Conservation (phyloP, 2,888 invertebrate species). For the Leucophora obtusa region DNA sequence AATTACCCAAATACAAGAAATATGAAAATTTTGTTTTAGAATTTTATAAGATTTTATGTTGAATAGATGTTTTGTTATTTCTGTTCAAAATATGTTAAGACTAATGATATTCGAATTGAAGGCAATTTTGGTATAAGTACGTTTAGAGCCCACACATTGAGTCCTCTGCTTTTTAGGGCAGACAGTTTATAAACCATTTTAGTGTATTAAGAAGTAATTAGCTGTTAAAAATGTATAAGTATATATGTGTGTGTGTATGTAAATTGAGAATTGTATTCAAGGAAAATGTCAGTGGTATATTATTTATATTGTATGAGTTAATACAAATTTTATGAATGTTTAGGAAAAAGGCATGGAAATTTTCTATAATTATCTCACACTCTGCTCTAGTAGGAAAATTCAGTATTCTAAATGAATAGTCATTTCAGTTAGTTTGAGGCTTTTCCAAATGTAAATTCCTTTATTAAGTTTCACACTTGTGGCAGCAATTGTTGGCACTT, state of each 20-base stretch:
- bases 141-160: too few species aligned
- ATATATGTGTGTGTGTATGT: background rate
- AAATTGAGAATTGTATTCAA: constrained; percentile 21
- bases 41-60: constrained; percentile 36
- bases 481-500: constrained; percentile 12
- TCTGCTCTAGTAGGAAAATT: constrained; percentile 5
- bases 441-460: constrained; percentile 20
- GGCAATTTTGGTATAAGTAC: too few species aligned
- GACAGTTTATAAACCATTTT: background rate
- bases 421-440: background rate
- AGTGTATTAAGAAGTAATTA: constrained; percentile 30
- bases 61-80: background rate
- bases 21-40: constrained; percentile 38
- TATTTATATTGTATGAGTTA: background rate
- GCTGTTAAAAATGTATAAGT: constrained; percentile 24
- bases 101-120: too few species aligned
- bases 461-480: constrained; percentile 40
- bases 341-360: background rate
- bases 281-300: constrained; percentile 25
- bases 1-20: constrained; percentile 49
- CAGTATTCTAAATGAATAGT: constrained; percentile 13
- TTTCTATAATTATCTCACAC: background rate
- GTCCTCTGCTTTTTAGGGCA: background rate
- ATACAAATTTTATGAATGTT: background rate
- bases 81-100: too few species aligned